Base-by-base conservation (phyloP, 1,140 invertebrate species). In the Drosophila willistoni region DNA sequence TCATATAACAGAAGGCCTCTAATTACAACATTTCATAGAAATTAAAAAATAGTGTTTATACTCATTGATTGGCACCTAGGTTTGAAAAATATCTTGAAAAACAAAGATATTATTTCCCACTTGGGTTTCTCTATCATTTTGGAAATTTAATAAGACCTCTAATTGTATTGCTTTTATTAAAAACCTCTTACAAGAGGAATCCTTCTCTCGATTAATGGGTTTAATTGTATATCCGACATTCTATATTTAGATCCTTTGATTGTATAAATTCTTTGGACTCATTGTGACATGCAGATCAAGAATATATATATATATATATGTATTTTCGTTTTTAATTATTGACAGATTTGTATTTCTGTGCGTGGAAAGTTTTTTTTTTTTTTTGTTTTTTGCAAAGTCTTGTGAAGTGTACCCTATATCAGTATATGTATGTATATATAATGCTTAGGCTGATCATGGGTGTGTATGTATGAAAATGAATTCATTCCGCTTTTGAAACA, bases 231-330 rank as follows among this genome's bases (percentile, higher is more conserved):
- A 36, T 36, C 34, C 34, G 34, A 36, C 34, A 36, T 36, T 13
- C 10, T 39, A 39, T 39, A 39, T 39, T 0, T 39, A 12, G 10
- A 39, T 34, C 9, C 34, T 36, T 36, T 1, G 36, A 39, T 39
- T 39, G 36, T 39, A 22, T 10, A 13, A 51, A 22, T 12, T 51
- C 1, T 7, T 17, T 14, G 7, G 17, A 22, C 7, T 51, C 17
- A 19, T 22, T 51, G 17, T 22, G 4, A 7, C 17, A 51, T 51
- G 44, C 17, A 51, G 17, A 22, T 51, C 7, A 22, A 22, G 7
- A 76, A 70, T 36, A 42, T 73, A 67, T 17, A 22, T 33, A 19
- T 19, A 19, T 19, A 1, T 1, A 19, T 19, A 19, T 1, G 1
- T 19, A n/a, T n/a, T n/a, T n/a, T n/a, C n/a, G n/a, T n/a, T n/a